Evolutionary conservation across 2,888 invertebrate species (phyloP), one percentile per base, ranked within the genome.

Genomic region (Chorisops tibialis): DNA sequence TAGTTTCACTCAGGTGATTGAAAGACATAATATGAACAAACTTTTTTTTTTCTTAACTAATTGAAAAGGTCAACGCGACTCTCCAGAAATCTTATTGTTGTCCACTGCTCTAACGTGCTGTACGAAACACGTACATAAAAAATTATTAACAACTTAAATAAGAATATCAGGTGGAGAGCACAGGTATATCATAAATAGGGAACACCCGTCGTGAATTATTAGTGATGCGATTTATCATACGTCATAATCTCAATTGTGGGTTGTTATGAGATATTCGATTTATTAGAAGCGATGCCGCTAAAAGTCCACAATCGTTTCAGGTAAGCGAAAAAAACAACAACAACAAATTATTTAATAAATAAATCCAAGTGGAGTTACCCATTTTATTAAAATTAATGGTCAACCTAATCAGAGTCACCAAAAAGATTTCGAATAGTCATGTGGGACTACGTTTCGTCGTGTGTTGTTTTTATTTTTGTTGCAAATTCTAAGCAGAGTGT

Each of bases 161-260:
- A 30, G 30, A 35, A 50, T 16, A 50, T 50, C 50, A 50, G 50
- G 50, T 50, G 50, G 37, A 50, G 18, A 14, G n/a, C 48, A 6
- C 12, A 48, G 48, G 11, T 24, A 24, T 9, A 9, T 30, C 21
- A 16, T 50, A 37, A 50, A 24, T 12, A 37, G 37, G 50, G 50
- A 50, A 35, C 37, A 14, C 50, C 50, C 50, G 37, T 50, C 35
- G 50, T 50, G 50, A 50, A 50, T 50, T 50, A 50, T 50, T 50
- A 50, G 50, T 35, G 35, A 35, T 30, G 50, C 50, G 35, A 50
- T 50, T 50, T 14, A 50, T 50, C 50, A 50, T 6, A 35, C 30
- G 35, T 35, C 21, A n/a, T 14, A 35, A 50, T 50, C 30, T 50
- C 14, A 30, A 50, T 50, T 50, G 50, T 50, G 50, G 50, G 50